Evolutionary conservation across 2,797 vertebrate species (phyloP), one percentile per base, ranked within the genome.

Genomic region (Enteromius argenteus): DNA sequence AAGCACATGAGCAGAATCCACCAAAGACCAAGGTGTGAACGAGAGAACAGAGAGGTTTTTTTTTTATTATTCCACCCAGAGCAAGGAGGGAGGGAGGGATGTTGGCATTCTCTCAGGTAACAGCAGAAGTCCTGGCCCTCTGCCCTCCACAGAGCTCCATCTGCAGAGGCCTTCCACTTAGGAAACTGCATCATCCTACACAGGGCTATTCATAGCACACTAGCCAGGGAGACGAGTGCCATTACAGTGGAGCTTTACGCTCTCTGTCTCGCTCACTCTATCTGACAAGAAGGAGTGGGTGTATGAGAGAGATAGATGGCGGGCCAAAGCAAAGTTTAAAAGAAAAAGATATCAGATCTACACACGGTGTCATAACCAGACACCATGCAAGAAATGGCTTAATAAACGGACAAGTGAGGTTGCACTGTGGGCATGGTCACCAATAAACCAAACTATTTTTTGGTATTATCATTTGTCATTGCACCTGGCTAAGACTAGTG

Each of bases 181-280:
- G 93, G 91, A 92, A 93, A 93, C 90, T 83, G 89, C 93, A 92
- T 91, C 86, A 92, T 89, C 92, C 91, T 90, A 91, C 91, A 93
- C 91, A 87, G 90, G 90, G 85, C 91, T 89, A 92, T 91, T 92
- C 89, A 89, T 90, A 89, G 85, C 87, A 81, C 80, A 80, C 71
- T 79, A 56, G 87, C 80, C 87, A 85, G 90, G 88, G 81, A 89
- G 91, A 85, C 87, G 80, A 86, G 76, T 85, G 89, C 75, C 77
- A 87, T 89, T 91, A 83, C 84, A 62, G 32, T 74, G 79, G 80
- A 83, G 86, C 42, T 87, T 76, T 84, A 49, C 79, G 42, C 81
- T 72, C 71, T 81, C 76, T 89, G 67, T 87, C 85, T 84, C 73
- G 86, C 90, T 90, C 89, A 90, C 89, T 92, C 88, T 91, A 91